Evolutionary conservation across 2,113 vertebrate species (phyloP).

Genomic region (Chamaetylas fuelleborni): DNA sequence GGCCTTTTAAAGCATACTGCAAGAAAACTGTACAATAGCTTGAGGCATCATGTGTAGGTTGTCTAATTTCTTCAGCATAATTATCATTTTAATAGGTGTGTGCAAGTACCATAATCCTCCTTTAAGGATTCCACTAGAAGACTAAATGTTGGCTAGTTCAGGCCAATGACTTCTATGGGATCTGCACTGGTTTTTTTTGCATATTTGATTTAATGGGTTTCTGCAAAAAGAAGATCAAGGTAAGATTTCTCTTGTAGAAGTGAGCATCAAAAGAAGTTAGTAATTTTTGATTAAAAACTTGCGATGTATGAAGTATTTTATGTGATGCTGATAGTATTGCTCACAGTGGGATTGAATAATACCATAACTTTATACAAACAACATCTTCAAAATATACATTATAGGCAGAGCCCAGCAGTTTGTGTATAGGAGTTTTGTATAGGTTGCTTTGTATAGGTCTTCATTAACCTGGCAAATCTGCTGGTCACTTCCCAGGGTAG

Average conservation of each 20-base stretch:
- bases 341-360: neutral
- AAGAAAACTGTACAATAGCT: neutral
- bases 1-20: neutral
- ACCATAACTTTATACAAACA: neutral
- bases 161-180: neutral
- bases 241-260: neutral
- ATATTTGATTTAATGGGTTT: neutral
- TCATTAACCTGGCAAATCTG: neutral
- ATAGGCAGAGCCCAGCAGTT: neutral
- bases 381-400: neutral
- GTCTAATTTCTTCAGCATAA: slow-evolving; percentile 12
- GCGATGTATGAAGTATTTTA: neutral
- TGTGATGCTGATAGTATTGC: neutral
- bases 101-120: neutral
- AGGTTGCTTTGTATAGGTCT: neutral
- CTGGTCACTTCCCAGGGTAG: neutral
- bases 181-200: neutral
- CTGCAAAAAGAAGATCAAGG: neutral
- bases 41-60: neutral
- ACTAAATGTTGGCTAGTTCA: neutral
- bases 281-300: neutral
- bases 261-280: neutral
- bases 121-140: neutral
- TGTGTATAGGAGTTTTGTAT: neutral
- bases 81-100: slow-evolving; percentile 12